These are phyloP conservation scores for Coptodon rendalli DNA, from an alignment of 2,113 vertebrate genomes.

Conservation along the genomic window DNA sequence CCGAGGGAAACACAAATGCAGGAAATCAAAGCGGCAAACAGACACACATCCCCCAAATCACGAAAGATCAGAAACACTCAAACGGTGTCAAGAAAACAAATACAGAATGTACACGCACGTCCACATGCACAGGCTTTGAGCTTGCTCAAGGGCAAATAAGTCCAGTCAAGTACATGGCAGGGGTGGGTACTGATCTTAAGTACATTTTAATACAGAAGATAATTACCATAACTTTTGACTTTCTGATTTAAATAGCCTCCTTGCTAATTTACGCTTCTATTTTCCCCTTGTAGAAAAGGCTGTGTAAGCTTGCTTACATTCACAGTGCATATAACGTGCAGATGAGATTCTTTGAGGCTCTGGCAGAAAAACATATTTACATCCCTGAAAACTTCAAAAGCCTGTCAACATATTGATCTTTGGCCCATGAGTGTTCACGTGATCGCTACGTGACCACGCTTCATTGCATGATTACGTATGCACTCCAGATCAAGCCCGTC, in stretches of 20 bases:
- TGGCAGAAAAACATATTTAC: not conserved
- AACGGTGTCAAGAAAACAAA: not conserved
- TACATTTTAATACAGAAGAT: not conserved
- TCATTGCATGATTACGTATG: not conserved
- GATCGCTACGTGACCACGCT: not conserved
- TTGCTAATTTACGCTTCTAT: not conserved
- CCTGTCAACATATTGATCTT: not conserved
- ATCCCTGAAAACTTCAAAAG: not conserved
- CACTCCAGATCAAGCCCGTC: not conserved
- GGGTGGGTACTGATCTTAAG: not conserved
- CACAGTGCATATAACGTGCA: not conserved
- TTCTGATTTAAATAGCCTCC: not conserved
- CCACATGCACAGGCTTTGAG: not conserved
- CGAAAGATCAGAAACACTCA: not conserved
- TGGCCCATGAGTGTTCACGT: not conserved
- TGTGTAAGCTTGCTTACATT: not conserved
- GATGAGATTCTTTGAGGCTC: not conserved
- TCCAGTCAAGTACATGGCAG: not conserved
- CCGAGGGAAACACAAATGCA: not conserved
- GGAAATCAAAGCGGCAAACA: constrained; percentile 14
- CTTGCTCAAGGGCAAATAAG: not conserved
- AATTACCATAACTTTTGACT: not conserved
- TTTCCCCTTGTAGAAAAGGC: not conserved
- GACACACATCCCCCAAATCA: not conserved
- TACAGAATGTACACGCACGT: not conserved